Conservation (phyloP, 2,797 vertebrate genomes). For the Melanotaenia pygmaea region DNA sequence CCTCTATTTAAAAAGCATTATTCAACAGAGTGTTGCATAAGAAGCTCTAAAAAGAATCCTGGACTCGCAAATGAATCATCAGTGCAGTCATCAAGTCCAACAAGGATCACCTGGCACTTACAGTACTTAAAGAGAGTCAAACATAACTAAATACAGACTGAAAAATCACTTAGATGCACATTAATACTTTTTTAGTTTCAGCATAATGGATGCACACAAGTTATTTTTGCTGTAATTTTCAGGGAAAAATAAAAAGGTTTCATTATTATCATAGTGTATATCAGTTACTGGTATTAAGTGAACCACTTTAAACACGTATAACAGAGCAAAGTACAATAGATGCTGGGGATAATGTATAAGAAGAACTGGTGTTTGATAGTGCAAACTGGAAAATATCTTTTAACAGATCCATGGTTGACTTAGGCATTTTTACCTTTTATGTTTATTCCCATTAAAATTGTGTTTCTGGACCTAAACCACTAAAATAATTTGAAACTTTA, state of each 20-base stretch:
- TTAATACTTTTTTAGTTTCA: constrained; percentile 38
- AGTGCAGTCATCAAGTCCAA: constrained; percentile 69
- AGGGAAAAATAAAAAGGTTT: neutral
- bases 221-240: neutral
- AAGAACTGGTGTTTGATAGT: neutral
- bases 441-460: too few relatives aligned
- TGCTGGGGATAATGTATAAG: neutral
- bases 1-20: constrained; percentile 83
- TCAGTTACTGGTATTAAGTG: neutral
- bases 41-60: constrained; percentile 65
- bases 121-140: constrained; percentile 66
- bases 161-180: constrained; percentile 64
- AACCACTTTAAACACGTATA: neutral
- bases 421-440: too few relatives aligned
- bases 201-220: constrained; percentile 29
- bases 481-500: too few relatives aligned
- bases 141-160: constrained; percentile 56
- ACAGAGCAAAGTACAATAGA: neutral
- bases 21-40: constrained; percentile 81
- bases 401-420: too few relatives aligned
- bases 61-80: constrained; percentile 74
- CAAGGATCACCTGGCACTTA: constrained; percentile 55
- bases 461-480: neutral
- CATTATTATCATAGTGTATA: neutral
- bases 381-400: neutral